These are phyloP conservation scores for Colossoma macropomum DNA, from an alignment of 2,113 vertebrate genomes.

Conservation along the genomic window DNA sequence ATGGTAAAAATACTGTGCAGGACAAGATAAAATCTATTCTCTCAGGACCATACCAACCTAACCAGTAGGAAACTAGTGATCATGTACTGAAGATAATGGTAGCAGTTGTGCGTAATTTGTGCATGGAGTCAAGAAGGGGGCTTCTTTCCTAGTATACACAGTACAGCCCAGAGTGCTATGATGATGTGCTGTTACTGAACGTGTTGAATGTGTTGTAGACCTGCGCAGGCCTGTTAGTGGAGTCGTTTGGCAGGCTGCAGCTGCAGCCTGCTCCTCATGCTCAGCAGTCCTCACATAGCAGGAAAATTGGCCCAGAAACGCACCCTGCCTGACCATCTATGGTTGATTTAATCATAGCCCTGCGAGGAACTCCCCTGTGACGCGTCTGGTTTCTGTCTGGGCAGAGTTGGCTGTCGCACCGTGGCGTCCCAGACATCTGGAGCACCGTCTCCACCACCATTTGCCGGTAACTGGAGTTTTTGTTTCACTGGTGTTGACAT, in stretches of 20 bases:
- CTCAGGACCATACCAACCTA: background rate
- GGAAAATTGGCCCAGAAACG: slow-evolving; percentile 56
- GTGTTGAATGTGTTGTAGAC: background rate
- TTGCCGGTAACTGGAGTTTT: slow-evolving; percentile 53
- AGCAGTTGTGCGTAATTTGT: background rate
- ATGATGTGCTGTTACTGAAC: background rate
- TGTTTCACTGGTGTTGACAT: slow-evolving; percentile 44
- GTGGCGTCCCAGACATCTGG: slow-evolving; percentile 55
- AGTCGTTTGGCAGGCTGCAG: slow-evolving; percentile 40
- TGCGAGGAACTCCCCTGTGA: slow-evolving; percentile 59
- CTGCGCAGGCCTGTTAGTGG: slow-evolving; percentile 50
- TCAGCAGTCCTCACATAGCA: slow-evolving; percentile 51
- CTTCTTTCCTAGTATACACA: background rate
- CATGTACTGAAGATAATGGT: background rate
- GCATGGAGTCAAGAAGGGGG: background rate
- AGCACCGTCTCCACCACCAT: slow-evolving; percentile 38
- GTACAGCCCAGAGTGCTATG: background rate
- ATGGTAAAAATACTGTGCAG: too few relatives aligned
- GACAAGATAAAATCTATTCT: too few relatives aligned
- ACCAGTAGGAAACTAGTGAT: background rate
- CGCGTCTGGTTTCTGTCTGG: slow-evolving; percentile 62
- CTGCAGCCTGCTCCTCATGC: slow-evolving; percentile 42
- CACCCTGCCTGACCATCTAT: slow-evolving; percentile 59
- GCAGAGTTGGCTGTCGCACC: slow-evolving; percentile 48
- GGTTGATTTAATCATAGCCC: slow-evolving; percentile 62